These are phyloP conservation scores for Steatornis caripensis DNA, from an alignment of 2,113 vertebrate genomes.

Conservation along the genomic window DNA sequence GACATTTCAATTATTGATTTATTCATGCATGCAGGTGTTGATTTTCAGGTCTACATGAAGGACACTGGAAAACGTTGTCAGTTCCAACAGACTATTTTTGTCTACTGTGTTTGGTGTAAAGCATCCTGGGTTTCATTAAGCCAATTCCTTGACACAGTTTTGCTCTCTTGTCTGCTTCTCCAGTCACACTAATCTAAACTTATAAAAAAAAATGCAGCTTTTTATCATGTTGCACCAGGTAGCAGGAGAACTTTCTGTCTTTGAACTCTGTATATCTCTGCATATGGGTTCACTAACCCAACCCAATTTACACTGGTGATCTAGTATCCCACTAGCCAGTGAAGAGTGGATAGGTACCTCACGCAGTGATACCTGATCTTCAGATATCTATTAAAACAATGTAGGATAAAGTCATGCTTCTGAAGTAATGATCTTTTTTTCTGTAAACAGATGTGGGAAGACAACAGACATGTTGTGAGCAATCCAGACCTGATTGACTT, in stretches of 20 bases:
- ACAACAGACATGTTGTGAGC: no score
- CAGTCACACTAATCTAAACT: neutral
- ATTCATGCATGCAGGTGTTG: neutral
- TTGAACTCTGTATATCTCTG: neutral
- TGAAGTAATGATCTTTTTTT: neutral
- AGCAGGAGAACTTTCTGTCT: neutral
- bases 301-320: neutral
- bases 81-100: neutral
- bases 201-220: neutral
- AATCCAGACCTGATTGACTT: no score
- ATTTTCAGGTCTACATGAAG: neutral
- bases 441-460: neutral
- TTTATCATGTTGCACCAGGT: neutral
- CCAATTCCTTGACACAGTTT: neutral
- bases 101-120: neutral
- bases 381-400: neutral
- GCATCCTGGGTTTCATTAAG: neutral
- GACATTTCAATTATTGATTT: neutral
- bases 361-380: neutral
- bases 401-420: neutral
- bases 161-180: neutral
- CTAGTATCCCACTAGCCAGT: neutral
- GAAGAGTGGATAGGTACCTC: neutral
- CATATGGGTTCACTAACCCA: neutral
- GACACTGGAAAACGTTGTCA: neutral